Evolutionary conservation across 2,113 vertebrate species (phyloP).

Genomic region (Alosa alosa): DNA sequence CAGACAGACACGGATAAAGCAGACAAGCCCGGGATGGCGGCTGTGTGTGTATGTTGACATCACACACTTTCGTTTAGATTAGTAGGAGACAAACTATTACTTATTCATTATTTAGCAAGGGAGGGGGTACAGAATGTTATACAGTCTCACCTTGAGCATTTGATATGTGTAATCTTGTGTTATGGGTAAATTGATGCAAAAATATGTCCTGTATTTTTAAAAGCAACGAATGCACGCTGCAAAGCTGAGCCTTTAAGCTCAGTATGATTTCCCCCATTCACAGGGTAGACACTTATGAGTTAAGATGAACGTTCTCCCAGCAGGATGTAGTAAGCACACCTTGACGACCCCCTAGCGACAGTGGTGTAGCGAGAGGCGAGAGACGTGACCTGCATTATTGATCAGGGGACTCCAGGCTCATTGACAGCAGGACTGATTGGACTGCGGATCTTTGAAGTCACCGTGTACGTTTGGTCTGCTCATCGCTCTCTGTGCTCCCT

Average conservation of each 20-base stretch:
- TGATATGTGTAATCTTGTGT: neutral
- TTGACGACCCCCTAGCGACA: neutral
- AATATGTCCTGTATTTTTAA: neutral
- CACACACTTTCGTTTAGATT: conserved; percentile 30
- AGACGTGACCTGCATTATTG: neutral
- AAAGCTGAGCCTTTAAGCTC: neutral
- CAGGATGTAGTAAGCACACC: neutral
- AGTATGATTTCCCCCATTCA: neutral
- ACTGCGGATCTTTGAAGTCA: neutral
- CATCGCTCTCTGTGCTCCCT: neutral
- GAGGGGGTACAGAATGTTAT: neutral
- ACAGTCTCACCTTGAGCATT: neutral
- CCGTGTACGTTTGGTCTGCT: neutral
- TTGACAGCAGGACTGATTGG: neutral
- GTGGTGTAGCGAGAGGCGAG: neutral
- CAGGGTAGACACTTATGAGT: neutral
- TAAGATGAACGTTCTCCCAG: neutral
- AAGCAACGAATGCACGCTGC: neutral
- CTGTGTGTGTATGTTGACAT: neutral
- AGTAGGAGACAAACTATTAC: neutral
- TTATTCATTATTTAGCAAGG: neutral
- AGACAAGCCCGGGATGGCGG: neutral
- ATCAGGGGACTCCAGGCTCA: neutral
- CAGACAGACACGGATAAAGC: neutral
- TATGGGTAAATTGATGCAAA: neutral